phyloP scores from a whole-genome alignment of 2,888 invertebrate species.

The Meganola albula region DNA sequence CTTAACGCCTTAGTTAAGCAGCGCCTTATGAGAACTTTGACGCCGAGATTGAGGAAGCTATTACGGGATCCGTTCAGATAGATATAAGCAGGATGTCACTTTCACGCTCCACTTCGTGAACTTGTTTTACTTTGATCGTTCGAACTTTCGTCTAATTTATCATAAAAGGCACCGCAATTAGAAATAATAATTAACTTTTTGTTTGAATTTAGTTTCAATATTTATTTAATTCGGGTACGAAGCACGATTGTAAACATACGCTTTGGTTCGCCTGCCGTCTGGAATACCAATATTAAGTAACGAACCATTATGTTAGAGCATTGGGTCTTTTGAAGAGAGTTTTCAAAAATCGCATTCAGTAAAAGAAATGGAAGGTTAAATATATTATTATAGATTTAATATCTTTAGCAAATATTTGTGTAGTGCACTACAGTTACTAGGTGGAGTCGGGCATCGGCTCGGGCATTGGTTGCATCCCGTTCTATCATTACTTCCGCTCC shows the following conservation, averaged over 20 bases:
- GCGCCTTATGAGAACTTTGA: constrained; percentile 77
- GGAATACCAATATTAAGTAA: constrained; percentile 11
- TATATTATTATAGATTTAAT: no score
- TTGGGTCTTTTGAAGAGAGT: constrained; percentile 24
- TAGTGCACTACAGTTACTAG: constrained; percentile 66
- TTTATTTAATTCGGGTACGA: no score
- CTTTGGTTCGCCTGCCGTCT: neutral
- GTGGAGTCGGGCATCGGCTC: constrained; percentile 63
- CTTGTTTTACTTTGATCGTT: constrained; percentile 70
- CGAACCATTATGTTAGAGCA: constrained; percentile 26
- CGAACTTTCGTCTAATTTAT: constrained; percentile 61
- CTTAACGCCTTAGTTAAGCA: constrained; percentile 76
- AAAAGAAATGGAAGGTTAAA: constrained; percentile 61
- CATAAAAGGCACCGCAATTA: constrained; percentile 41
- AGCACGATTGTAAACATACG: neutral
- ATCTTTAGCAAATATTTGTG: constrained; percentile 65
- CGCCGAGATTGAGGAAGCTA: constrained; percentile 76
- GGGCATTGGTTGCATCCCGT: constrained; percentile 74
- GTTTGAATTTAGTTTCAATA: no score
- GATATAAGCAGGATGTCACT: constrained; percentile 75
- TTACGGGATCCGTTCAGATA: constrained; percentile 72
- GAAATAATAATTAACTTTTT: no score
- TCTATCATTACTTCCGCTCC: constrained; percentile 76
- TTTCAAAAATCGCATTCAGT: constrained; percentile 38
- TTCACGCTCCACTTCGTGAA: constrained; percentile 71